Conservation (phyloP, 1,140 invertebrate species). For the Brachionus koreanus region DNA sequence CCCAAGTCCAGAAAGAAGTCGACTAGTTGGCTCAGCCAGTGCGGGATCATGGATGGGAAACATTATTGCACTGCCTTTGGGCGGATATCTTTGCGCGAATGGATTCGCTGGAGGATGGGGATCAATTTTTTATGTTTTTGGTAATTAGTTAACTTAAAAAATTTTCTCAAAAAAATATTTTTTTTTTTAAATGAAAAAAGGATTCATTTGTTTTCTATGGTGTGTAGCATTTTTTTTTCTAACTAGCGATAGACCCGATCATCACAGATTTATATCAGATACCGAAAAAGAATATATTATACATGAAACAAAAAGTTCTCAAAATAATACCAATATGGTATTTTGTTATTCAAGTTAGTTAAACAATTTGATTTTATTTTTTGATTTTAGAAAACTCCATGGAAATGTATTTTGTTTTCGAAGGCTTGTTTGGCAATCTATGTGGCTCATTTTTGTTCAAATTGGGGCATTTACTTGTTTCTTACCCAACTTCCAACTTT, state of each 20-base stretch:
- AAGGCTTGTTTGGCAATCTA: constrained; percentile 52
- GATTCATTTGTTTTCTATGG: constrained; percentile 70
- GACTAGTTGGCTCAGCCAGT: constrained; percentile 50
- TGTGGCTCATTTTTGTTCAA: constrained; percentile 52
- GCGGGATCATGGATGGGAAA: constrained; percentile 48
- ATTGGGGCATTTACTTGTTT: constrained; percentile 58
- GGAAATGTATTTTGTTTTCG: constrained; percentile 48
- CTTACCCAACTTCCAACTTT: constrained; percentile 58
- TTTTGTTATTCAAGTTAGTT: neutral
- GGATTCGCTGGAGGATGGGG: constrained; percentile 42
- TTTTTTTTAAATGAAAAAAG: constrained; percentile 46
- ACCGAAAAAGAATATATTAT: constrained; percentile 27
- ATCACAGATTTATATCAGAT: constrained; percentile 26
- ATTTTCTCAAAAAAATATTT: neutral
- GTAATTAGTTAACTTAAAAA: neutral
- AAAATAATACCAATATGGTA: neutral
- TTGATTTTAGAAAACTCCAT: constrained; percentile 20
- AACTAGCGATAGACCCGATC: constrained; percentile 68
- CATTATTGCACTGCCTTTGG: constrained; percentile 29
- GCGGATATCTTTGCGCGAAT: constrained; percentile 40
- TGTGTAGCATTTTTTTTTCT: constrained; percentile 76
- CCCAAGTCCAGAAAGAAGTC: constrained; percentile 51
- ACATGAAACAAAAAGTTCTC: neutral
- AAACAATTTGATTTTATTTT: neutral
- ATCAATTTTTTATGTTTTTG: constrained; percentile 44